phyloP scores from a whole-genome alignment of 2,113 vertebrate species.

The Dipodomys ordii region DNA sequence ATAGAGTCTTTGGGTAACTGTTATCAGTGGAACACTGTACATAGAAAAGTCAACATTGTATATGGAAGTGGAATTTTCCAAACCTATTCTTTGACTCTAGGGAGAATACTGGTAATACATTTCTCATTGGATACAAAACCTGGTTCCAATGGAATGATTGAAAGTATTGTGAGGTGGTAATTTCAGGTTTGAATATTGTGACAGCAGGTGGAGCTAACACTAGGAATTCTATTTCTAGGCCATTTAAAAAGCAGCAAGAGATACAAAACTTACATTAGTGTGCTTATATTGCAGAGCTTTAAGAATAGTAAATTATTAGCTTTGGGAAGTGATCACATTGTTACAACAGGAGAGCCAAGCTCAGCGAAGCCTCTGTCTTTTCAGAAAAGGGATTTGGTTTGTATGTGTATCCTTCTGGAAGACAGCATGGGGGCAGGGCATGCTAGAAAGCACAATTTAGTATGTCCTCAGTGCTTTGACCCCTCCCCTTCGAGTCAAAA shows the following conservation, averaged over 20 bases:
- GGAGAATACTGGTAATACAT: not conserved
- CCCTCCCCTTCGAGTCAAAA: not conserved
- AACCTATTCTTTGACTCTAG: slow-evolving; percentile 17
- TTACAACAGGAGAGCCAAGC: not conserved
- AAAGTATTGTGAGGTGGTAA: not conserved
- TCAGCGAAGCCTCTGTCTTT: not conserved
- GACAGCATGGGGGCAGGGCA: no score
- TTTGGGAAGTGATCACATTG: not conserved
- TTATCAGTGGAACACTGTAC: not conserved
- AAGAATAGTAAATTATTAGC: not conserved
- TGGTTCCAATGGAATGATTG: not conserved
- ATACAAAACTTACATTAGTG: not conserved
- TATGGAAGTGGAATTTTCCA: slow-evolving; percentile 51
- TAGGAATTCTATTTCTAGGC: slow-evolving; percentile 70
- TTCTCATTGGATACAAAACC: slow-evolving; percentile 32
- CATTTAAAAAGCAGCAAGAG: slow-evolving; percentile 35
- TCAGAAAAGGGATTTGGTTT: not conserved
- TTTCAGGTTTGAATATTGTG: slow-evolving; percentile 66
- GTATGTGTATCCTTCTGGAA: no score
- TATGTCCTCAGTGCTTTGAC: not conserved
- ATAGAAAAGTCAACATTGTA: not conserved
- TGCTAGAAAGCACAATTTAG: not conserved
- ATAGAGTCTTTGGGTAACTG: not conserved
- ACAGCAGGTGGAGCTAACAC: slow-evolving; percentile 85
- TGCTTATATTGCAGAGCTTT: not conserved